Evolutionary conservation across 2,113 vertebrate species (phyloP).

Genomic region (Gila orcuttii): DNA sequence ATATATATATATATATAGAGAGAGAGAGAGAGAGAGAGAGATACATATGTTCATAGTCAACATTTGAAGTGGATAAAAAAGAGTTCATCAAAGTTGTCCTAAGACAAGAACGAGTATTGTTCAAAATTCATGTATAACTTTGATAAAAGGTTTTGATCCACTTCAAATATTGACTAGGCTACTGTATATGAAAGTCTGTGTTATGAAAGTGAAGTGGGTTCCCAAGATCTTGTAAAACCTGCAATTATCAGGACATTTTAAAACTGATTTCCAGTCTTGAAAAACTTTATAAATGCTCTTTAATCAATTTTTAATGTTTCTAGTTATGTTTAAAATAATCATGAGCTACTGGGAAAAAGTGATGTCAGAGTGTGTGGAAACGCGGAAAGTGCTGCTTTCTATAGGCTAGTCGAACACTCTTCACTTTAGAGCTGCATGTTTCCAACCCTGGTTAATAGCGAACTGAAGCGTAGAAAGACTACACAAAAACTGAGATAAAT

Average conservation of each 20-base stretch:
- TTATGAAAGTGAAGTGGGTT: neutral
- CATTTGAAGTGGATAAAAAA: no score
- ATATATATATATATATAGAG: no score
- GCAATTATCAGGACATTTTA: neutral
- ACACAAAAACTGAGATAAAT: neutral
- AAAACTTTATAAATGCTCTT: neutral
- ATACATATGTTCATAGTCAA: no score
- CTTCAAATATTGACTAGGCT: no score
- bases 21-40: no score
- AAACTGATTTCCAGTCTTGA: neutral
- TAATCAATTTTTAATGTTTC: neutral
- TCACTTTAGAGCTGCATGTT: neutral
- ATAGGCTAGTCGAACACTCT: neutral
- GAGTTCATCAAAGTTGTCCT: no score
- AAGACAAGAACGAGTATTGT: no score
- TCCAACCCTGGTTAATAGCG: neutral
- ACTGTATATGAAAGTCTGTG: no score
- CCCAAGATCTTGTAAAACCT: neutral
- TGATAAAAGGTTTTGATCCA: no score
- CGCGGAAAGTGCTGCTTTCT: neutral
- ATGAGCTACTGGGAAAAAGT: neutral
- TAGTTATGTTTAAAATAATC: neutral
- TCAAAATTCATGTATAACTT: no score
- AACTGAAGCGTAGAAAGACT: neutral
- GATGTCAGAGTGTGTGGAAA: neutral